phyloP scores from a whole-genome alignment of 2,113 vertebrate species.

The Etheostoma cragini region DNA sequence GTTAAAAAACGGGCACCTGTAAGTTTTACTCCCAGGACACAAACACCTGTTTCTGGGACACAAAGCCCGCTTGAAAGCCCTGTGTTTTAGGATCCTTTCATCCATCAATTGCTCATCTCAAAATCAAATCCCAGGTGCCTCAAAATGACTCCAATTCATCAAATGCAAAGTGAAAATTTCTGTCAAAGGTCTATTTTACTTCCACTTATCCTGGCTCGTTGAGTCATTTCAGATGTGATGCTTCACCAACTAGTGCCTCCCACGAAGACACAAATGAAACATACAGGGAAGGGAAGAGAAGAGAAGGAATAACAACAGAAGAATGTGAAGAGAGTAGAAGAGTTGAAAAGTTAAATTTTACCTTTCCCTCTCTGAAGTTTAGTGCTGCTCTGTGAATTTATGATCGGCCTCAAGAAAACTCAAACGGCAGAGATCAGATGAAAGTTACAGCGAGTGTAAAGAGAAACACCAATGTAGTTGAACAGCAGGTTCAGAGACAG shows the following conservation, averaged over 20 bases:
- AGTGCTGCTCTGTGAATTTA: slow-evolving; percentile 5
- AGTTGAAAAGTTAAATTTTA: background rate
- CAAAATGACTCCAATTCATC: no score
- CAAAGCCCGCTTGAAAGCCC: no score
- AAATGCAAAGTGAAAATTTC: no score
- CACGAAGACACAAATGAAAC: slow-evolving; percentile 9
- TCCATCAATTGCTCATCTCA: no score
- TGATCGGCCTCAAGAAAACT: slow-evolving; percentile 16
- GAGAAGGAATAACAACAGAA: background rate
- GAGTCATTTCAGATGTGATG: background rate
- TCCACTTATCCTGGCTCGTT: background rate
- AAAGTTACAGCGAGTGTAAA: slow-evolving; percentile 21
- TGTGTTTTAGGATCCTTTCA: no score
- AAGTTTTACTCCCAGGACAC: no score
- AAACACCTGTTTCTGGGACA: no score
- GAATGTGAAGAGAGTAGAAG: background rate
- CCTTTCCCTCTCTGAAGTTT: slow-evolving; percentile 27
- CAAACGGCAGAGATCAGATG: slow-evolving; percentile 2
- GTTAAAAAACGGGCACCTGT: no score
- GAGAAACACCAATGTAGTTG: background rate
- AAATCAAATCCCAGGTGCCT: no score
- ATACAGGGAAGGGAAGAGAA: background rate
- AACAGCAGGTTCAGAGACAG: slow-evolving; percentile 1
- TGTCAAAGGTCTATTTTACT: background rate
- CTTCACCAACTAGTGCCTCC: slow-evolving; percentile 9